Evolutionary conservation across 2,113 vertebrate species (phyloP).

Genomic region (Lamprologus ornatipinnis): DNA sequence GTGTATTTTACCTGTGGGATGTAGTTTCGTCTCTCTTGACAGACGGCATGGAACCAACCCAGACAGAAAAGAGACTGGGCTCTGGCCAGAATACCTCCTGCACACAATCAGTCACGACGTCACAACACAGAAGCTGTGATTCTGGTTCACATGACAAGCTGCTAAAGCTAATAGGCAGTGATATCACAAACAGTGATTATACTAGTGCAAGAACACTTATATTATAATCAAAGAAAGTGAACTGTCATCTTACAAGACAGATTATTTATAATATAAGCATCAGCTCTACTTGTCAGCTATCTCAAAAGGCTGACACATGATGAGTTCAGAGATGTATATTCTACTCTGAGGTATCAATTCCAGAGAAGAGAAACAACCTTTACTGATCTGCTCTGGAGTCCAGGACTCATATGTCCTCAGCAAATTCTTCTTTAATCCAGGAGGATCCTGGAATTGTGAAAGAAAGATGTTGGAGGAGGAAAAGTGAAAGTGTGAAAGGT

Average conservation of each 20-base stretch:
- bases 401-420: conserved; percentile 94
- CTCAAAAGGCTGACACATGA: neutral
- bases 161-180: neutral
- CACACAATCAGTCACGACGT: neutral
- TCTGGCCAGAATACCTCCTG: conserved; percentile 75
- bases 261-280: neutral
- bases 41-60: conserved; percentile 97
- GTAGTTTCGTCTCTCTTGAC: conserved; percentile 96
- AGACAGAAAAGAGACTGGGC: conserved; percentile 91
- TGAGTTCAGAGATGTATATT: neutral
- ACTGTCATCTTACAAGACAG: neutral
- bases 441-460: conserved; percentile 79
- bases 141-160: neutral
- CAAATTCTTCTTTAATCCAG: conserved; percentile 95
- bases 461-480: neutral
- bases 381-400: conserved; percentile 89
- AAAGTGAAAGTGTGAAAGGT: neutral
- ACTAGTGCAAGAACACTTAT: neutral
- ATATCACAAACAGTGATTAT: neutral
- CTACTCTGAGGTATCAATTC: neutral
- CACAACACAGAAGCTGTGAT: neutral
- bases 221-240: neutral
- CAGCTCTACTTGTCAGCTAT: neutral
- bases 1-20: conserved; percentile 90
- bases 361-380: conserved; percentile 38